Evolutionary conservation across 2,113 vertebrate genomes (phyloP).

Genomic region (Galeopterus variegatus): DNA sequence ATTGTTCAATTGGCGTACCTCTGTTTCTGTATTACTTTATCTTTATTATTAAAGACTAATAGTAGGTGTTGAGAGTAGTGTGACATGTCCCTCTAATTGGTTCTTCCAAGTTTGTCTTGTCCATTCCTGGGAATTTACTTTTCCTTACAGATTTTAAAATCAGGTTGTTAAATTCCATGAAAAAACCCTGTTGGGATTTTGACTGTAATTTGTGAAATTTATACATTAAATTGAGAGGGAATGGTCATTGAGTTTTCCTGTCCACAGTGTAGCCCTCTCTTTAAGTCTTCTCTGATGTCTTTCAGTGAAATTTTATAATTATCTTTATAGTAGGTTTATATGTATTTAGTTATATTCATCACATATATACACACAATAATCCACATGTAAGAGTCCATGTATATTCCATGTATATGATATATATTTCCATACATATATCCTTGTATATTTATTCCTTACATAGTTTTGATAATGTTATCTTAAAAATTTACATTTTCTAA

Average conservation of each 20-base stretch:
- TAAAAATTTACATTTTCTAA: constrained; percentile 20
- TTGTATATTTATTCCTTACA: neutral
- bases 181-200: neutral
- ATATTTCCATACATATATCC: neutral
- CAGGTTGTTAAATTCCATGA: constrained; percentile 24
- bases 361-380: neutral
- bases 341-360: constrained; percentile 20
- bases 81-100: neutral
- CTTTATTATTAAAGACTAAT: constrained; percentile 26
- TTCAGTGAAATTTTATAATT: constrained; percentile 47
- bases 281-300: neutral
- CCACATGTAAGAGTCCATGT: neutral
- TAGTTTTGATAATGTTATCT: constrained; percentile 25
- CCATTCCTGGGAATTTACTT: neutral
- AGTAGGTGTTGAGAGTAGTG: neutral
- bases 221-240: neutral
- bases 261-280: neutral
- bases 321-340: neutral
- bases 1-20: neutral
- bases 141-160: constrained; percentile 24
- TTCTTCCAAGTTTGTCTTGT: constrained; percentile 12
- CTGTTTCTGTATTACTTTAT: neutral
- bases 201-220: constrained; percentile 14
- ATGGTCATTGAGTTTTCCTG: neutral
- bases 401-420: neutral